Percentiles rank a stretch among this genome's conserved stretches.
Evolutionary conservation across 2,113 vertebrate genomes (phyloP).

Genomic region (Sceloporus tristichus): DNA sequence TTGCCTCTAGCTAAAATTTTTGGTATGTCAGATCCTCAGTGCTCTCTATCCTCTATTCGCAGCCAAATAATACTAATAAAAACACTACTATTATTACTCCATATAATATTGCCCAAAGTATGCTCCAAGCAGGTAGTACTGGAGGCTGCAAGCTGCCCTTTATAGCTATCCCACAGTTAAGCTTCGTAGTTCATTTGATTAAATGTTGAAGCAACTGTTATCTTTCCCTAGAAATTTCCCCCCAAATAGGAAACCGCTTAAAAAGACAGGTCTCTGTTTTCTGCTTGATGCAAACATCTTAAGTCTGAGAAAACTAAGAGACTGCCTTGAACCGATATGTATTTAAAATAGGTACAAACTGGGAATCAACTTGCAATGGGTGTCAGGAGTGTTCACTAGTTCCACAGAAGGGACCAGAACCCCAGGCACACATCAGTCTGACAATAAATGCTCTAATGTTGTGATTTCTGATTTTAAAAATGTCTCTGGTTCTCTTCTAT

Average conservation of each 20-base stretch:
- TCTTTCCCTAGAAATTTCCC: too few relatives aligned
- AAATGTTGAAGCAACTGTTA: neutral
- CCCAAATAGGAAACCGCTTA: neutral
- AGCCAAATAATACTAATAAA: too few relatives aligned
- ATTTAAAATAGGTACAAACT: neutral
- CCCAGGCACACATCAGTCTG: rapidly evolving
- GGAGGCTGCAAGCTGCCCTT: neutral
- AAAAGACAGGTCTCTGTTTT: constrained; percentile 48
- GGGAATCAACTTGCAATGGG: neutral
- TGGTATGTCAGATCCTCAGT: neutral
- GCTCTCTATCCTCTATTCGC: neutral
- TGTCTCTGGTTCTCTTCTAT: rapidly evolving
- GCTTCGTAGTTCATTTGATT: neutral
- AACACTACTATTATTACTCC: too few relatives aligned
- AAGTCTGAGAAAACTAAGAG: constrained; percentile 1
- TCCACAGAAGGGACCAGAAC: rapidly evolving
- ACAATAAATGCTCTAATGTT: neutral
- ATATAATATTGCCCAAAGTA: too few relatives aligned
- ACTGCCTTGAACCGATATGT: too few relatives aligned
- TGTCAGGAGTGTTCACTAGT: neutral
- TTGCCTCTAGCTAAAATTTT: neutral
- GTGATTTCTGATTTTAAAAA: neutral
- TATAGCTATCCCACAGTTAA: neutral
- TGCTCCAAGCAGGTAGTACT: too few relatives aligned
- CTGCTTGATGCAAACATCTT: constrained; percentile 38